phyloP scores from a whole-genome alignment of 2,797 vertebrate species.

The Phataginus tetradactyla region DNA sequence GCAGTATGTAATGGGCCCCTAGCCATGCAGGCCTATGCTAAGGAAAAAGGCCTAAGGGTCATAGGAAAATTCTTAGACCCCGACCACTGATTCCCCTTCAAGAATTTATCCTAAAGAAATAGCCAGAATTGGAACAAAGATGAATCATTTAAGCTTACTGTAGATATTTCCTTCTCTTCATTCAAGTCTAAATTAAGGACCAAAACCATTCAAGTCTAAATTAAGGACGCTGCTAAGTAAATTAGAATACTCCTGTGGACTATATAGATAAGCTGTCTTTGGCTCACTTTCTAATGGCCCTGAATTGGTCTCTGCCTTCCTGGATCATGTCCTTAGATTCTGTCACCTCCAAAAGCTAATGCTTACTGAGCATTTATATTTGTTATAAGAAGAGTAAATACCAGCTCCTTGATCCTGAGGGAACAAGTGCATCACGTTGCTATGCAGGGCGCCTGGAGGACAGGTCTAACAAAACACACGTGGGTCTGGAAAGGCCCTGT shows the following conservation, averaged over 20 bases:
- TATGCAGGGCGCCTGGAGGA: not conserved
- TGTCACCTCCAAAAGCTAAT: not conserved
- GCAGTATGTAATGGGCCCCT: not conserved
- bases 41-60: not conserved
- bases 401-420: accelerated
- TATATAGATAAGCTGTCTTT: not conserved
- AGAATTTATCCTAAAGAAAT: not conserved
- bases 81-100: not conserved
- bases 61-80: not conserved
- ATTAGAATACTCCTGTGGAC: not conserved
- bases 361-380: not conserved
- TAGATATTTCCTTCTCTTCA: not conserved
- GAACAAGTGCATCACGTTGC: not conserved
- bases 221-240: not conserved
- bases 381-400: not conserved
- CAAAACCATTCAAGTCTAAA: not conserved
- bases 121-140: not conserved
- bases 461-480: not conserved
- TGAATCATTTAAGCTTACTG: not conserved
- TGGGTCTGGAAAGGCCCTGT: not conserved
- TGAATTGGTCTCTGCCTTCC: not conserved
- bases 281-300: not conserved
- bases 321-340: not conserved
- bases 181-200: not conserved
- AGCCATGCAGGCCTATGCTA: not conserved